Evolutionary conservation across 2,113 vertebrate species (phyloP).

Genomic region (Solenodon paradoxus): DNA sequence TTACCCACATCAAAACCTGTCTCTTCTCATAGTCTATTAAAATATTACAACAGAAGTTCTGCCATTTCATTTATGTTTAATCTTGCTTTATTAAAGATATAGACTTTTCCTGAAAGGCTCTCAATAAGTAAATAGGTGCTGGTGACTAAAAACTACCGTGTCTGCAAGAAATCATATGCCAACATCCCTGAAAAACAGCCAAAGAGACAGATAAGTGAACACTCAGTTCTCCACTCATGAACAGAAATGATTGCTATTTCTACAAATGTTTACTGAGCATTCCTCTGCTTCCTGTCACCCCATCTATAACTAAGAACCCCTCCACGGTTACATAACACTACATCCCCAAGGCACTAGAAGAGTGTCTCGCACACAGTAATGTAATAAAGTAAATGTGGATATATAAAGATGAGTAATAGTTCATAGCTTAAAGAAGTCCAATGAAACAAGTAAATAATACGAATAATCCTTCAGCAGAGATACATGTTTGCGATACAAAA

Average conservation of each 20-base stretch:
- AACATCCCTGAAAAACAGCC: background rate
- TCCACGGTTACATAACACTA: background rate
- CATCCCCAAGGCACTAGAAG: background rate
- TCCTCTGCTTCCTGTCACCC: background rate
- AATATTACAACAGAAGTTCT: slow-evolving; percentile 20
- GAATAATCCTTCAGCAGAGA: background rate
- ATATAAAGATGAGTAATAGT: background rate
- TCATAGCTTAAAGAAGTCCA: slow-evolving; percentile 28
- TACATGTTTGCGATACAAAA: background rate
- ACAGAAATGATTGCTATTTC: slow-evolving; percentile 39
- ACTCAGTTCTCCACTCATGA: background rate
- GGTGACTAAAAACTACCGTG: background rate
- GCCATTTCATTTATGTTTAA: slow-evolving; percentile 36
- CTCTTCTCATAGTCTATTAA: slow-evolving; percentile 14
- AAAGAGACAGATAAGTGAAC: background rate
- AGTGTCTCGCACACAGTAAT: background rate
- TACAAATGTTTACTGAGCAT: background rate
- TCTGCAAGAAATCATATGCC: background rate
- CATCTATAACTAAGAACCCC: background rate
- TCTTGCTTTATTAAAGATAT: background rate
- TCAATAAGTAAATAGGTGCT: background rate
- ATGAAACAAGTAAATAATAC: slow-evolving; percentile 21
- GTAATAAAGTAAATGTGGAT: background rate
- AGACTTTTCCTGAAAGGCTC: background rate
- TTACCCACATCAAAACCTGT: background rate